Evolutionary conservation across 2,113 vertebrate species (phyloP).

Genomic region (Scophthalmus maximus): DNA sequence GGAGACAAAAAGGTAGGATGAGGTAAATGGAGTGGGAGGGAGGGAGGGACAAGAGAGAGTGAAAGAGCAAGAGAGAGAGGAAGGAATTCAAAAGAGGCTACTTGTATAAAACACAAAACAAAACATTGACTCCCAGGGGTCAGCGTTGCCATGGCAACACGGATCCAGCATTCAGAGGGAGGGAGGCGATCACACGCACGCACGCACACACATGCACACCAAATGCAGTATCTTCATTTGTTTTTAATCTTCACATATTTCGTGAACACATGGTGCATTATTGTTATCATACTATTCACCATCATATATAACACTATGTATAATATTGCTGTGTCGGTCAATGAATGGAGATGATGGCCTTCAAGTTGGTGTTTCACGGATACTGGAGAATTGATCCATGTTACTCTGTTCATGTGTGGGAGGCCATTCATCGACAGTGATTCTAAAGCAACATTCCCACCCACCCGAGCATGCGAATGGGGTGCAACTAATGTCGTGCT

Average conservation of each 20-base stretch:
- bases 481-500: neutral
- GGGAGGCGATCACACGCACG: slow-evolving; percentile 43
- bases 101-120: slow-evolving; percentile 69
- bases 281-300: neutral
- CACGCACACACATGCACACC: slow-evolving; percentile 33
- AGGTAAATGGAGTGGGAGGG: slow-evolving; percentile 35
- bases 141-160: slow-evolving; percentile 85
- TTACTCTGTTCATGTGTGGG: neutral
- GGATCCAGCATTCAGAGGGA: slow-evolving; percentile 81
- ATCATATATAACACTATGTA: neutral
- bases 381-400: neutral
- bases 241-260: neutral
- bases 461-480: too few species aligned
- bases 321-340: neutral
- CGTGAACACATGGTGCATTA: neutral
- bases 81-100: slow-evolving; percentile 77
- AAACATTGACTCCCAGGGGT: slow-evolving; percentile 81
- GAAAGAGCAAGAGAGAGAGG: slow-evolving; percentile 24
- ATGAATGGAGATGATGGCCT: neutral
- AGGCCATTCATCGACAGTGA: neutral
- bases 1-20: slow-evolving; percentile 43
- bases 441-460: neutral
- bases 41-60: too few species aligned
- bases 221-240: neutral
- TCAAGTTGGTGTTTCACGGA: neutral